Evolutionary conservation across 2,113 vertebrate genomes (phyloP).

Genomic region (Mohoua ochrocephala): DNA sequence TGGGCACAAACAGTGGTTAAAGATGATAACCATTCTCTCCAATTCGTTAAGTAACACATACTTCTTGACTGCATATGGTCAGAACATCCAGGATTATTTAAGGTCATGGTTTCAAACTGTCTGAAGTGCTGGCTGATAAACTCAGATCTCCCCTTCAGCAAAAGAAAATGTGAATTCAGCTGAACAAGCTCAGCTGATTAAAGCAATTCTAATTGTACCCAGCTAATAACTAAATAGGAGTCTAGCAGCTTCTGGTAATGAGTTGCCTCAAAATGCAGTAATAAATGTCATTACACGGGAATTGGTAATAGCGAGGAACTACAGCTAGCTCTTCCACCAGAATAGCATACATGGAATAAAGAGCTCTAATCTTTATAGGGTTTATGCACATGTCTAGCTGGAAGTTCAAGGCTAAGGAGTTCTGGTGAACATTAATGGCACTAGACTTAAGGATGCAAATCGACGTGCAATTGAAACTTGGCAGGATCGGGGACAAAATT

Average conservation of each 20-base stretch:
- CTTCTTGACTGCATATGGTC: neutral
- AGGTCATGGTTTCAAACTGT: neutral
- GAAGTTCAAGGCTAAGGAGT: neutral
- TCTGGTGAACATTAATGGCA: neutral
- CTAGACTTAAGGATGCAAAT: neutral
- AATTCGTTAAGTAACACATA: neutral
- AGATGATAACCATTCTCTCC: neutral
- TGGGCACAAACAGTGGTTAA: neutral
- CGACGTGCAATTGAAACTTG: neutral
- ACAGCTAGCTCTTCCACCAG: neutral
- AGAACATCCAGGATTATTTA: neutral
- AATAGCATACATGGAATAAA: neutral
- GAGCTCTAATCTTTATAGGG: neutral
- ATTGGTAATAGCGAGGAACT: neutral
- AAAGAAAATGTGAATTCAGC: slow-evolving; percentile 34
- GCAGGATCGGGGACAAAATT: neutral
- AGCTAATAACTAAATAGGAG: slow-evolving; percentile 54
- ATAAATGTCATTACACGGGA: slow-evolving; percentile 27
- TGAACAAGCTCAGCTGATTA: slow-evolving; percentile 50
- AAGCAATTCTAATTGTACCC: slow-evolving; percentile 36
- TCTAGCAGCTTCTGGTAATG: slow-evolving; percentile 38
- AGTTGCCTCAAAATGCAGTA: slow-evolving; percentile 33
- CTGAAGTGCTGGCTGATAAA: slow-evolving; percentile 1
- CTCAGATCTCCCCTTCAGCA: neutral
- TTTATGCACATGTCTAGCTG: neutral